Percentiles rank a stretch among this genome's conserved stretches.
phyloP scores from a whole-genome alignment of 2,113 vertebrate genomes.

The Polyodon spathula region DNA sequence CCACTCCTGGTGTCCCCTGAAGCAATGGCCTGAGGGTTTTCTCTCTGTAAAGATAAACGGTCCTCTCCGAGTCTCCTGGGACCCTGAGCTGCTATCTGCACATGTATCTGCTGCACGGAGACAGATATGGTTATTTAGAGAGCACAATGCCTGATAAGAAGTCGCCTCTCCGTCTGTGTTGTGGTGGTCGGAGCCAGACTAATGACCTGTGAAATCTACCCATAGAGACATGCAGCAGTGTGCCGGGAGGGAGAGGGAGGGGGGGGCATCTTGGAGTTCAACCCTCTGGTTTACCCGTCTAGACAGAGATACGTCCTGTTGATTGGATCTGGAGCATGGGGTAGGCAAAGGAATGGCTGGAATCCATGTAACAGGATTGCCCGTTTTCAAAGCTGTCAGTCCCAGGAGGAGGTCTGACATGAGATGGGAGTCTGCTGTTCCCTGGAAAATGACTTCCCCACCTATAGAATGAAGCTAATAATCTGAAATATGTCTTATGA shows the following conservation, averaged over 20 bases:
- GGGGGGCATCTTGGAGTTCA: neutral
- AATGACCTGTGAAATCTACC: constrained; percentile 8
- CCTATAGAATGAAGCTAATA: neutral
- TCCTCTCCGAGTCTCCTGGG: neutral
- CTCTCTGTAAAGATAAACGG: neutral
- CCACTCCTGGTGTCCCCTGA: too few relatives aligned
- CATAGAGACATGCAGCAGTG: neutral
- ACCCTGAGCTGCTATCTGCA: neutral
- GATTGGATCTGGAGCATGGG: constrained; percentile 14
- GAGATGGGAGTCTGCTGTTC: neutral
- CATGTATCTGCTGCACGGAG: constrained; percentile 1
- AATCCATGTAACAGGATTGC: constrained; percentile 9
- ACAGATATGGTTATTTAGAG: constrained; percentile 11
- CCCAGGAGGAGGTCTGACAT: neutral
- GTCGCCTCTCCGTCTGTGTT: constrained; percentile 1
- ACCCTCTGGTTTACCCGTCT: constrained; percentile 30
- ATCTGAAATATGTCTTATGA: neutral
- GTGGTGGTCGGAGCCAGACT: constrained; percentile 10
- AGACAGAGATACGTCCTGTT: constrained; percentile 18
- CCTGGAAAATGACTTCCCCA: neutral
- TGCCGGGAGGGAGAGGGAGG: neutral
- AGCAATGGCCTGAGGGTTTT: too few relatives aligned
- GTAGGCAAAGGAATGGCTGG: constrained; percentile 1
- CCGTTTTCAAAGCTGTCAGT: constrained; percentile 5
- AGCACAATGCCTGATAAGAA: constrained; percentile 4